Conservation (phyloP, 1,140 invertebrate species). For the Cydia pomonella region DNA sequence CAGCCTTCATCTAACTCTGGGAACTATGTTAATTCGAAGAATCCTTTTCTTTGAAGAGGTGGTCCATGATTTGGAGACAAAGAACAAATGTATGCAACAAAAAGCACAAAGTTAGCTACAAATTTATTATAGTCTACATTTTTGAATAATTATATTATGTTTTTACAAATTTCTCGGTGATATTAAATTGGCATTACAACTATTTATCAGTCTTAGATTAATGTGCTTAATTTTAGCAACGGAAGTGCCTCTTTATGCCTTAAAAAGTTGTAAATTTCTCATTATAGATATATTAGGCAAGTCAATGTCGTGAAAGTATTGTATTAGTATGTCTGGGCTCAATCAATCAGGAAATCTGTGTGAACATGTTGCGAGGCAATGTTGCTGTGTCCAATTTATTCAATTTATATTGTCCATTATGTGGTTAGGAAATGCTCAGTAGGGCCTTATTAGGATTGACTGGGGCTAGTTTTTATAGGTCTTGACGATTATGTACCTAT, state of each 20-base stretch:
- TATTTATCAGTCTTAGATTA: slow-evolving; percentile 35
- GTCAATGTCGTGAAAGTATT: slow-evolving; percentile 26
- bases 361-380: neutral
- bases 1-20: slow-evolving; percentile 67
- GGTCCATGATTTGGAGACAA: slow-evolving; percentile 37
- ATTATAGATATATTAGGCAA: slow-evolving; percentile 35
- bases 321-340: neutral
- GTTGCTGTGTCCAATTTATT: slow-evolving; percentile 13
- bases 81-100: slow-evolving; percentile 61
- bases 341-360: slow-evolving; percentile 18
- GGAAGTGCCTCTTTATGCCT: slow-evolving; percentile 75
- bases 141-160: slow-evolving; percentile 37
- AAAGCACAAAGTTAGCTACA: slow-evolving; percentile 74
- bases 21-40: slow-evolving; percentile 67
- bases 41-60: slow-evolving; percentile 70
- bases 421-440: slow-evolving; percentile 6
- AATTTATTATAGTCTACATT: slow-evolving; percentile 54
- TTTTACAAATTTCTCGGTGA: slow-evolving; percentile 27
- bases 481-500: neutral
- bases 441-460: slow-evolving; percentile 3
- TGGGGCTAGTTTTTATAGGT: slow-evolving; percentile 12
- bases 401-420: slow-evolving; percentile 5
- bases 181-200: slow-evolving; percentile 29
- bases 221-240: slow-evolving; percentile 59
- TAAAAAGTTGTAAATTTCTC: slow-evolving; percentile 49